Conservation (phyloP, 35 echinoderm and acorn worm genomes). For the Anneissia japonica region DNA sequence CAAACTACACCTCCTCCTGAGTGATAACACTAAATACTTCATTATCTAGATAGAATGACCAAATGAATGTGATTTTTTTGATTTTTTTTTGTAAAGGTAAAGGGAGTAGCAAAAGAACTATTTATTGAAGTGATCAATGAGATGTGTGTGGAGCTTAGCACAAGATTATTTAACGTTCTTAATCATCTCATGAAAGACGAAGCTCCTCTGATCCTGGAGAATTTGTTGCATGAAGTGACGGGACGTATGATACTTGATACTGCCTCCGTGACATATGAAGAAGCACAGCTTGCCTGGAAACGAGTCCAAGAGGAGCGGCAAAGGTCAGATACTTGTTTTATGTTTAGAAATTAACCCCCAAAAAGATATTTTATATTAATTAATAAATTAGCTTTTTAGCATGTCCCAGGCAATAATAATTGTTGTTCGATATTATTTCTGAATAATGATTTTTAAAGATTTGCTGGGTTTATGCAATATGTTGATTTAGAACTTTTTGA, state of each 20-base stretch:
- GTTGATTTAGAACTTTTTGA: no score
- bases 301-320: background rate
- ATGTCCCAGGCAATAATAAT: no score
- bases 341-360: no score
- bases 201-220: background rate
- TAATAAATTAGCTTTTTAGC: no score
- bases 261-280: background rate
- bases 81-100: background rate
- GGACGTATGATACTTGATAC: background rate
- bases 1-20: background rate
- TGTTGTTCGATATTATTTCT: no score
- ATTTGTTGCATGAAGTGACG: background rate
- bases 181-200: background rate
- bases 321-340: background rate
- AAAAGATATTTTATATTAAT: no score
- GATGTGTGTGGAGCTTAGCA: slow-evolving; percentile 30
- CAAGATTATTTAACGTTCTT: background rate
- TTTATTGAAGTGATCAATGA: slow-evolving; percentile 74
- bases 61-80: background rate
- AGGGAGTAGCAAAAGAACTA: slow-evolving; percentile 1
- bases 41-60: background rate
- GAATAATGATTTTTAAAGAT: no score
- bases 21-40: background rate
- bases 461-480: no score
- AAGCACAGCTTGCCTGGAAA: background rate